phyloP scores from a whole-genome alignment of 2,113 vertebrate genomes.

The Esox niger region DNA sequence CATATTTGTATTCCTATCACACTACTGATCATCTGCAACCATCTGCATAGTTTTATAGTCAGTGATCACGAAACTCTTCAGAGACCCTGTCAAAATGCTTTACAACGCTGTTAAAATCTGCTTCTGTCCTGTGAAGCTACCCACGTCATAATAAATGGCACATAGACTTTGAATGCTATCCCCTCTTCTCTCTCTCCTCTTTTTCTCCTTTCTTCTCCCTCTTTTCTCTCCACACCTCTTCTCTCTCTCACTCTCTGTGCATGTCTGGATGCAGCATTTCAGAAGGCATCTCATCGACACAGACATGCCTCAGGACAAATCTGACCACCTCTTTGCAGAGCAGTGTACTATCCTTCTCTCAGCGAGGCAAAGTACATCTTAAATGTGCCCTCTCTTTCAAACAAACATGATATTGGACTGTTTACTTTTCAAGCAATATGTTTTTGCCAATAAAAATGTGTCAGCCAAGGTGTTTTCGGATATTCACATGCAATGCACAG shows the following conservation, averaged over 20 bases:
- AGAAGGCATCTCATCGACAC: conserved; percentile 40
- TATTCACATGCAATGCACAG: too few relatives aligned
- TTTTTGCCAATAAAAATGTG: not conserved
- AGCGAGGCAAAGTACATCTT: conserved; percentile 28
- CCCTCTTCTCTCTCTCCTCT: too few relatives aligned
- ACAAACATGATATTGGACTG: conserved; percentile 36
- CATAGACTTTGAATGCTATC: conserved; percentile 23
- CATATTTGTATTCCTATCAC: conserved; percentile 68
- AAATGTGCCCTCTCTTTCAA: conserved; percentile 36
- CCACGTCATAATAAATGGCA: conserved; percentile 51
- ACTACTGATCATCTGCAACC: conserved; percentile 69
- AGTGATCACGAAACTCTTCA: conserved; percentile 69
- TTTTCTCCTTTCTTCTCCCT: conserved; percentile 19
- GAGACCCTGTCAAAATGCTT: conserved; percentile 70
- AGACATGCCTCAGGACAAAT: conserved; percentile 54
- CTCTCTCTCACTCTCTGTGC: conserved; percentile 15
- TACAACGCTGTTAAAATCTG: conserved; percentile 68
- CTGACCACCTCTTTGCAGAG: conserved; percentile 57
- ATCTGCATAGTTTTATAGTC: conserved; percentile 74
- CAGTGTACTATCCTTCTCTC: conserved; percentile 23
- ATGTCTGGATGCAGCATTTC: conserved; percentile 48
- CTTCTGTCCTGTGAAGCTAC: conserved; percentile 20
- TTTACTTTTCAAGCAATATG: conserved; percentile 33
- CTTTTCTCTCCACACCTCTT: not conserved
- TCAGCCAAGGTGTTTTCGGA: too few relatives aligned